Percentiles rank a stretch among this genome's conserved stretches.
These are phyloP conservation scores for Aleadryas rufinucha DNA, from an alignment of 2,113 vertebrate genomes.

Conservation along the genomic window DNA sequence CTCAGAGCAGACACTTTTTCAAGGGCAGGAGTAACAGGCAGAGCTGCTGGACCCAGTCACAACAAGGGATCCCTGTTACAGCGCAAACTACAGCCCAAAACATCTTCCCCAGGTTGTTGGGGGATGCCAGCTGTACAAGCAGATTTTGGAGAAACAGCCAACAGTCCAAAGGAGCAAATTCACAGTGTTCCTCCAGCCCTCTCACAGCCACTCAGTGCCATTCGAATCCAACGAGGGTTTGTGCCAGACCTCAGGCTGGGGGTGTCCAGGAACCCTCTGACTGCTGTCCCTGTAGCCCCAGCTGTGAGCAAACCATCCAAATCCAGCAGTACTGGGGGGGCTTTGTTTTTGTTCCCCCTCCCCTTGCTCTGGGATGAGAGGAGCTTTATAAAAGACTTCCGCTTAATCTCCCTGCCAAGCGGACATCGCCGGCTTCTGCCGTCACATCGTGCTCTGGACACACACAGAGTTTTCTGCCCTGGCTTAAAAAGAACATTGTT, in stretches of 20 bases:
- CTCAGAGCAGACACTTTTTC: not conserved
- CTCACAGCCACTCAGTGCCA: rapidly evolving
- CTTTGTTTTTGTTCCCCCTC: not conserved
- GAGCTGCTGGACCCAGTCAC: not conserved
- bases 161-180: not conserved
- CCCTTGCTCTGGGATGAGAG: constrained; percentile 4
- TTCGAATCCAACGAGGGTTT: not conserved
- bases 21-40: not conserved
- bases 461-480: not conserved
- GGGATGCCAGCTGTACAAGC: rapidly evolving
- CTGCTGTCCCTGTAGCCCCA: not conserved
- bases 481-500: constrained; percentile 38
- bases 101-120: not conserved
- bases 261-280: not conserved
- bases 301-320: not conserved
- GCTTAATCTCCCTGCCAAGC: not conserved
- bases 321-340: not conserved
- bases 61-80: rapidly evolving
- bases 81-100: not conserved
- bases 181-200: not conserved
- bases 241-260: not conserved
- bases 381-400: constrained; percentile 33
- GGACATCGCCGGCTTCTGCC: not conserved
- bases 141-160: not conserved
- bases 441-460: not conserved